Percentiles rank a stretch among this genome's conserved stretches.
phyloP scores from a whole-genome alignment of 2,888 invertebrate species.

The Mythimna ferrago region DNA sequence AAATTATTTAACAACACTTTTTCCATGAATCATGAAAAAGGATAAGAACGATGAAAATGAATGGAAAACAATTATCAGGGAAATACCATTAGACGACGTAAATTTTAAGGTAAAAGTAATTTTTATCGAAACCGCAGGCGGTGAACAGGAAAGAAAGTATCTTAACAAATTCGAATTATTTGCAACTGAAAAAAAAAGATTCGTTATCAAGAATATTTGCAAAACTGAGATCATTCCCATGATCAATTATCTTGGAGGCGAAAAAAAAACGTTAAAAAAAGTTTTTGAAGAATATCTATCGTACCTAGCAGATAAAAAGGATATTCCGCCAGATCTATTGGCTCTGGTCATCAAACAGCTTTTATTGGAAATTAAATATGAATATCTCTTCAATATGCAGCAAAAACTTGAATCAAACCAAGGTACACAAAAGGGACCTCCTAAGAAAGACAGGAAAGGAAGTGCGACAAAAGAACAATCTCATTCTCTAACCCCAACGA shows the following conservation, averaged over 20 bases:
- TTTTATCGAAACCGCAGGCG: conserved; percentile 83
- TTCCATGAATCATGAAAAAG: conserved; percentile 74
- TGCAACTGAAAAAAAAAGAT: conserved; percentile 83
- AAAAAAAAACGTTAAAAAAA: conserved; percentile 82
- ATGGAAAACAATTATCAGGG: conserved; percentile 80
- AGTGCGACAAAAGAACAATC: conserved; percentile 62
- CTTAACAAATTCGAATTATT: conserved; percentile 83
- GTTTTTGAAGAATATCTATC: conserved; percentile 85
- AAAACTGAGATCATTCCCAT: conserved; percentile 87
- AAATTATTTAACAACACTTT: neutral
- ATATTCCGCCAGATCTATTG: conserved; percentile 82
- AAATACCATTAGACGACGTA: conserved; percentile 77
- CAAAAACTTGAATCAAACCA: conserved; percentile 81
- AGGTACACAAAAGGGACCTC: conserved; percentile 82
- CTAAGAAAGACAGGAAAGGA: conserved; percentile 78
- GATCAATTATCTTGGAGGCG: conserved; percentile 86
- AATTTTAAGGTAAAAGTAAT: conserved; percentile 82
- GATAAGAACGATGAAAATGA: conserved; percentile 76
- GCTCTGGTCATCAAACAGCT: conserved; percentile 85
- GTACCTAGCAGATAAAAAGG: conserved; percentile 82
- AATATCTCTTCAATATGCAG: conserved; percentile 81
- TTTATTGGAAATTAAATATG: conserved; percentile 86
- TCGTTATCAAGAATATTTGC: conserved; percentile 86
- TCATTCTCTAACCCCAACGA: conserved; percentile 58
- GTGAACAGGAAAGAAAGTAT: conserved; percentile 84